These are phyloP conservation scores for Argyrosomus regius DNA, from an alignment of 2,797 vertebrate species.

Conservation along the genomic window DNA sequence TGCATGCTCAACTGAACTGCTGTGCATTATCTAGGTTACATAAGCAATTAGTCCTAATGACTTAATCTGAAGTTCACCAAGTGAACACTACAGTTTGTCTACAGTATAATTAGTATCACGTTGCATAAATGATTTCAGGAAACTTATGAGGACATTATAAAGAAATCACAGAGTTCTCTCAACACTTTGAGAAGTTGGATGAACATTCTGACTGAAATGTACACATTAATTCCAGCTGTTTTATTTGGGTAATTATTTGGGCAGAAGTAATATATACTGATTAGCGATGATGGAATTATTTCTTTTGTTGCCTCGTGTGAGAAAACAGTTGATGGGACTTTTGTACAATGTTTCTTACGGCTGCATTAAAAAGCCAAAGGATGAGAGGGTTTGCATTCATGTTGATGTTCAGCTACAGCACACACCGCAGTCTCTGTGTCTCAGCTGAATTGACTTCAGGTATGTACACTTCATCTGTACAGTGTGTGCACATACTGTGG, in stretches of 20 bases:
- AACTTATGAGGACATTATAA: not conserved
- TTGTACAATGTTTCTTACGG: not conserved
- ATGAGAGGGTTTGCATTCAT: not conserved
- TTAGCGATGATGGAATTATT: not conserved
- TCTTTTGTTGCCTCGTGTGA: not conserved
- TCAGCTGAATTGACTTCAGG: not conserved
- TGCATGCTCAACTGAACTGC: not conserved
- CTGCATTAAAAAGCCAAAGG: not conserved
- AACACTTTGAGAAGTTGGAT: not conserved
- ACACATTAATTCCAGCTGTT: not conserved
- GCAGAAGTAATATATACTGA: not conserved
- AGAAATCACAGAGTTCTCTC: not conserved
- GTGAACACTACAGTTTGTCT: not conserved
- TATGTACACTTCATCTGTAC: not conserved
- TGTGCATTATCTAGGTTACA: not conserved
- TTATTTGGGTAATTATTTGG: not conserved
- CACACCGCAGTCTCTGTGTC: not conserved
- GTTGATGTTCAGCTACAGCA: not conserved
- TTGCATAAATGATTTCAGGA: not conserved
- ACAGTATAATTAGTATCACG: not conserved
- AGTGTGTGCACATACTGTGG: not conserved
- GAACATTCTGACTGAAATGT: not conserved
- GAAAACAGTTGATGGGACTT: not conserved
- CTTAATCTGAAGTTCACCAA: not conserved
- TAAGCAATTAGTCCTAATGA: not conserved